Percentiles rank a stretch among this genome's conserved stretches.
Evolutionary conservation across 2,797 vertebrate species (phyloP).

Genomic region (Myotis planiceps): DNA sequence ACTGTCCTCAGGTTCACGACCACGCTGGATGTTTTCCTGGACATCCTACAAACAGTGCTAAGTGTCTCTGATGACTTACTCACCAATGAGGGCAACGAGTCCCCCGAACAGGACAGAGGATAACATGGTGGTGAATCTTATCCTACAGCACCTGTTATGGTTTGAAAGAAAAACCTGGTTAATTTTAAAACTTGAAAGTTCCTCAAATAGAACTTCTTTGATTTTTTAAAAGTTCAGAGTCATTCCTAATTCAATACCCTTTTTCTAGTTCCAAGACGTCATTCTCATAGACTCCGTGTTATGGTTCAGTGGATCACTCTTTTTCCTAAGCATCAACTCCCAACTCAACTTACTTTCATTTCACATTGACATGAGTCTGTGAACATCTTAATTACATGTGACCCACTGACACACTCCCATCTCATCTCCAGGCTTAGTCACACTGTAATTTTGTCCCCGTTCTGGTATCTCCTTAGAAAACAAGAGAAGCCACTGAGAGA

Average conservation of each 20-base stretch:
- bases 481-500: not conserved
- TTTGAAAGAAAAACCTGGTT: conserved; percentile 46
- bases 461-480: not conserved
- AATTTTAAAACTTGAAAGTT: conserved; percentile 50
- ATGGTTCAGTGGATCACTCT: not conserved
- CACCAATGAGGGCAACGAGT: conserved; percentile 61
- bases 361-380: not conserved
- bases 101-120: conserved; percentile 34
- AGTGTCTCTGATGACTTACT: conserved; percentile 22
- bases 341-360: not conserved
- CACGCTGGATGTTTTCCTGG: not conserved
- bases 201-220: not conserved
- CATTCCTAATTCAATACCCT: not conserved
- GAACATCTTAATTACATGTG: not conserved
- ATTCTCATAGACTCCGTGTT: not conserved
- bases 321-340: not conserved
- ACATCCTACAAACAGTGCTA: not conserved
- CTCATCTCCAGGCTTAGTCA: not conserved
- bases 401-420: not conserved
- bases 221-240: not conserved
- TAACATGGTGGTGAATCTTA: conserved; percentile 21
- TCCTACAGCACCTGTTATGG: not conserved
- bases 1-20: not conserved
- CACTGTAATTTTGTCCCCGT: not conserved
- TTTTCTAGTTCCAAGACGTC: not conserved